These are phyloP conservation scores for Eledone cirrhosa DNA, from an alignment of 2,888 invertebrate species.

Conservation along the genomic window DNA sequence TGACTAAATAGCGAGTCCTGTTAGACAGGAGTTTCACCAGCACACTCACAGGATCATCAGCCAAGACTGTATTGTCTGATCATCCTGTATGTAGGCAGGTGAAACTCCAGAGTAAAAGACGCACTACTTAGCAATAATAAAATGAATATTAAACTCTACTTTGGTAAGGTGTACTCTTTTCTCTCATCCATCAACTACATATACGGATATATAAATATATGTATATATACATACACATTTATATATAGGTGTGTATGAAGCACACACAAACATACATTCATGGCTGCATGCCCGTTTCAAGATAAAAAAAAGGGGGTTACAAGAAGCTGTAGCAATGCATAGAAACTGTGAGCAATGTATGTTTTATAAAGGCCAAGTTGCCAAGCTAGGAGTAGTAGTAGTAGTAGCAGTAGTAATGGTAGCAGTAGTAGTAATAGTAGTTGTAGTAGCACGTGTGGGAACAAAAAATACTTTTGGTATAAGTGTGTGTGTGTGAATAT, in stretches of 20 bases:
- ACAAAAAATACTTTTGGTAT: neutral
- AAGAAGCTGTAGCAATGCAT: conserved; percentile 24
- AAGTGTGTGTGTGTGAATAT: too few relatives aligned
- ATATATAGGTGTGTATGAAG: conserved; percentile 3
- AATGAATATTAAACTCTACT: too few relatives aligned
- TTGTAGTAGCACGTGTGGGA: conserved; percentile 10
- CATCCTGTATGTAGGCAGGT: too few relatives aligned
- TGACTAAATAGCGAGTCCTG: too few relatives aligned
- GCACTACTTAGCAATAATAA: too few relatives aligned
- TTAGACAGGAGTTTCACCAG: too few relatives aligned
- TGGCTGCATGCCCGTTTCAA: neutral
- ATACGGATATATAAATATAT: neutral
- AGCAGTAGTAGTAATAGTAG: conserved; percentile 30
- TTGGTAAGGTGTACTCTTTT: too few relatives aligned
- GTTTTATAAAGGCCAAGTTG: too few relatives aligned
- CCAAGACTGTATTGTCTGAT: too few relatives aligned
- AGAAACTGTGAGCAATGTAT: conserved; percentile 1
- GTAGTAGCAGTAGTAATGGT: conserved; percentile 53
- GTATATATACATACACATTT: neutral
- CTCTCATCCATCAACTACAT: too few relatives aligned
- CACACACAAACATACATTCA: neutral
- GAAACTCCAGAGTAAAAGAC: too few relatives aligned
- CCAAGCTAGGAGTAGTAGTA: conserved; percentile 40
- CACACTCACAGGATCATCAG: too few relatives aligned
- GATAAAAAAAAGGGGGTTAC: neutral